Percentiles rank a stretch among this genome's conserved stretches.
phyloP scores from a whole-genome alignment of 2,797 vertebrate genomes.

The Mormyrus proboscirostris region DNA sequence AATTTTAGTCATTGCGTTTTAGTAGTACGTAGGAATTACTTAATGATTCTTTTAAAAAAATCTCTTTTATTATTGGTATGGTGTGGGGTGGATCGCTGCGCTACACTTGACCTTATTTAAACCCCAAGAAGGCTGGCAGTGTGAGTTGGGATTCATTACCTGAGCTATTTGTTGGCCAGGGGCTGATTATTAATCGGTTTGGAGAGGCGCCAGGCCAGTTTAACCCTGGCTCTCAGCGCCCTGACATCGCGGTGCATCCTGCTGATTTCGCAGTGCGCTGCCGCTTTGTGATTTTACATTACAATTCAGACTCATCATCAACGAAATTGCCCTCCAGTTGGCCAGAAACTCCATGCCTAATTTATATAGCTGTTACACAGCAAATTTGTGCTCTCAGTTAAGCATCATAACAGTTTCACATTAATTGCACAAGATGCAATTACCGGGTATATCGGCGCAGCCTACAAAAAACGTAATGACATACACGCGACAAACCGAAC shows the following conservation, averaged over 20 bases:
- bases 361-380: conserved; percentile 6
- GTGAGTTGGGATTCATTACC: conserved; percentile 1
- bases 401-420: conserved; percentile 2
- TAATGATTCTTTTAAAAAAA: not conserved
- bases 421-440: not conserved
- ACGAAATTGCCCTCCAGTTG: not conserved
- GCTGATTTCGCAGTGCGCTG: not conserved
- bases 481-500: not conserved
- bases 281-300: not conserved
- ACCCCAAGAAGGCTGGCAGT: not conserved
- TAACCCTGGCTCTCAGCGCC: not conserved
- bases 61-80: not conserved
- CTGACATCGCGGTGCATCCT: not conserved
- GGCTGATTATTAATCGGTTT: conserved; percentile 9
- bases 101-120: conserved; percentile 4
- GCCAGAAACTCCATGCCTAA: not conserved
- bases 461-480: not conserved
- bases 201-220: not conserved
- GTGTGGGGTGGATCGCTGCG: not conserved
- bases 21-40: not conserved
- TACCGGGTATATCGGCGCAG: not conserved
- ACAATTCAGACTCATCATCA: conserved; percentile 5
- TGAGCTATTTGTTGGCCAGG: conserved; percentile 6
- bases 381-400: not conserved
- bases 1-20: not conserved